Conservation (phyloP, 2,888 invertebrate genomes). For the Lasioglossum villosulum region DNA sequence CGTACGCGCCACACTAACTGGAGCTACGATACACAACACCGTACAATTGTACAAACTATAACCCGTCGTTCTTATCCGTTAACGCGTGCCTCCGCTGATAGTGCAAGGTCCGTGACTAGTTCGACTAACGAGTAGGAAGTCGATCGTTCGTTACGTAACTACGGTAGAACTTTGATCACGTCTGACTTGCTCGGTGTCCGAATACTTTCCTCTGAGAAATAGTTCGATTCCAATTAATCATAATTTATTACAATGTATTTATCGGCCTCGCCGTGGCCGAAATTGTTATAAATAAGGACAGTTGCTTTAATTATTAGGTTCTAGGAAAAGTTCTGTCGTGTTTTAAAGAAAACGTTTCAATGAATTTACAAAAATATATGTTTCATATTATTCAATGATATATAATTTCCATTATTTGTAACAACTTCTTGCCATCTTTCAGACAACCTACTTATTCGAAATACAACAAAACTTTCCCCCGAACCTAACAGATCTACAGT, state of each 20-base stretch:
- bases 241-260: no score
- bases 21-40: background rate
- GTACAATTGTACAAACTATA: background rate
- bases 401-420: no score
- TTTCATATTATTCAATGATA: no score
- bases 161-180: background rate
- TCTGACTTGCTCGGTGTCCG: background rate
- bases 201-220: no score
- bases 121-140: background rate
- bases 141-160: background rate
- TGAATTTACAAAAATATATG: no score
- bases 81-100: background rate
- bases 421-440: no score
- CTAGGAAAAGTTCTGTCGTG: no score
- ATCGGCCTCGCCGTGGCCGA: background rate
- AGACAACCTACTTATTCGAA: no score
- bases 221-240: background rate
- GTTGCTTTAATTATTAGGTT: background rate
- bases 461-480: no score
- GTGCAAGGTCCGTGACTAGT: background rate
- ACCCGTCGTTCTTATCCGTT: no score
- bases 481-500: background rate
- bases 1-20: background rate
- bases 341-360: no score
- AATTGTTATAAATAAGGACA: background rate